Conservation (phyloP, 1,140 invertebrate species). For the Matsumurasca onukii region DNA sequence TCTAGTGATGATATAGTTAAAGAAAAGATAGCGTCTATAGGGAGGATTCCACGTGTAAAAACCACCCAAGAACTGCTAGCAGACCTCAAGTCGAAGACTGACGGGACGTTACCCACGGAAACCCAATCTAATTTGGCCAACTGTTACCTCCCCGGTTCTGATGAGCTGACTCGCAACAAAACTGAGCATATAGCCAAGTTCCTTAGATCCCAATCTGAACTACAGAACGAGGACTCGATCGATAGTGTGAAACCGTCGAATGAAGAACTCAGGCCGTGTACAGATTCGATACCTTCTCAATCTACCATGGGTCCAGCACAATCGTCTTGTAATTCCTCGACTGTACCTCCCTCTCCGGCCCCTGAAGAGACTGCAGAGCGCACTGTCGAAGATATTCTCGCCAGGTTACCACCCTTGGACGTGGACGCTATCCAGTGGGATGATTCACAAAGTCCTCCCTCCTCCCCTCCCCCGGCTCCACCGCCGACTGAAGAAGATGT, state of each 20-base stretch:
- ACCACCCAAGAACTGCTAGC: constrained; percentile 82
- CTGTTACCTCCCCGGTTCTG: constrained; percentile 48
- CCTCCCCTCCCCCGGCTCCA: constrained; percentile 39
- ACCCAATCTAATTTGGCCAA: constrained; percentile 40
- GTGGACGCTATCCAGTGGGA: constrained; percentile 56
- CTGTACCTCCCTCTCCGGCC: constrained; percentile 21
- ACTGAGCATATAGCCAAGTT: constrained; percentile 59
- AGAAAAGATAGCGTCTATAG: constrained; percentile 62
- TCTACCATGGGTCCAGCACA: constrained; percentile 28
- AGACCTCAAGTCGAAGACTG: constrained; percentile 65
- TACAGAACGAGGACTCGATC: constrained; percentile 37
- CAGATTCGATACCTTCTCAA: constrained; percentile 6
- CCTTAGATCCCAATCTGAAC: constrained; percentile 50
- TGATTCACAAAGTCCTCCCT: constrained; percentile 43
- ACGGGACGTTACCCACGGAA: constrained; percentile 36
- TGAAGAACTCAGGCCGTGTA: constrained; percentile 32
- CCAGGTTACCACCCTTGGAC: constrained; percentile 63
- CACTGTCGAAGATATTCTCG: constrained; percentile 56
- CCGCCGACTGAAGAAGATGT: constrained; percentile 47
- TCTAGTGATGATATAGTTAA: constrained; percentile 58
- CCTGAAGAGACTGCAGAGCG: constrained; percentile 27
- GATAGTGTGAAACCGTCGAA: constrained; percentile 31
- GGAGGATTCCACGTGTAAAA: constrained; percentile 72
- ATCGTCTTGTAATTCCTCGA: constrained; percentile 3
- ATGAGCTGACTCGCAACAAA: constrained; percentile 49